A percentile compares a stretch with the other conserved stretches of the same genome.
Evolutionary conservation across 2,113 vertebrate genomes (phyloP).

Genomic region (Genyomyrus donnyi): DNA sequence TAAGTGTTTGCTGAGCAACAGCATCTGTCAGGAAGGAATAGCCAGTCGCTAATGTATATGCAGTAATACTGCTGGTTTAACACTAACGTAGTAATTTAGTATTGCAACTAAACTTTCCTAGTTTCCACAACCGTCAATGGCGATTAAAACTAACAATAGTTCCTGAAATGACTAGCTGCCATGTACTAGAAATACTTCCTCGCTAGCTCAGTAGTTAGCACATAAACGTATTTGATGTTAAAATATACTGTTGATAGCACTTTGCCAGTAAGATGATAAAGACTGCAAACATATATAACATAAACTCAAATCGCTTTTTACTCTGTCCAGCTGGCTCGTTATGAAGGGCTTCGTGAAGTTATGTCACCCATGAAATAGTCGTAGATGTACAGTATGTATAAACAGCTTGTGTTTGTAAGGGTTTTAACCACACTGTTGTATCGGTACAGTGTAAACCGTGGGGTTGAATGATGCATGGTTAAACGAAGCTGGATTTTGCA

Average conservation of each 20-base stretch:
- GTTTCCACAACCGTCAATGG: neutral
- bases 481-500: neutral
- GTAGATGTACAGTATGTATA: neutral
- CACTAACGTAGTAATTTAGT: neutral
- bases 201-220: neutral
- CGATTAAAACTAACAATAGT: neutral
- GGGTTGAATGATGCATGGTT: neutral
- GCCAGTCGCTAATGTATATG: neutral
- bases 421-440: neutral
- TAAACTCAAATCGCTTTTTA: neutral
- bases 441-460: neutral
- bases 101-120: neutral
- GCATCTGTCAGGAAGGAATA: neutral
- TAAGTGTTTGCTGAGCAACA: neutral
- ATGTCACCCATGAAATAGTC: neutral
- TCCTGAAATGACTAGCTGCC: neutral
- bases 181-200: neutral
- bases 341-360: neutral
- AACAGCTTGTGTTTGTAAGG: neutral
- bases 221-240: neutral
- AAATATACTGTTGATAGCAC: neutral
- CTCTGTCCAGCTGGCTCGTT: neutral
- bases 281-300: neutral
- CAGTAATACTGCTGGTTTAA: neutral
- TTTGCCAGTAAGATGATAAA: neutral